phyloP scores from a whole-genome alignment of 1,140 invertebrate species.

The Heliconius congener region DNA sequence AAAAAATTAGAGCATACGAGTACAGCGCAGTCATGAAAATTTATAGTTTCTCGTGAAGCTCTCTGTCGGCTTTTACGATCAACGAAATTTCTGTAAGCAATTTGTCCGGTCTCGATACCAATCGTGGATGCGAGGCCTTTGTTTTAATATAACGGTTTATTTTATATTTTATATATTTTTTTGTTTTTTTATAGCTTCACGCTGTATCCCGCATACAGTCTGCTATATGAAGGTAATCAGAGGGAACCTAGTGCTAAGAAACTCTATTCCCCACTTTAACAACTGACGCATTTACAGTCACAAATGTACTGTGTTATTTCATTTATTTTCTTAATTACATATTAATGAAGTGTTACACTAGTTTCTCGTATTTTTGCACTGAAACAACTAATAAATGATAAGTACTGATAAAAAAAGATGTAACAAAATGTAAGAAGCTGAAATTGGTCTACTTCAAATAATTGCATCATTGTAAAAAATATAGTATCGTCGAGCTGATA shows the following conservation, averaged over 20 bases:
- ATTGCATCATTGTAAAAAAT: too few relatives aligned
- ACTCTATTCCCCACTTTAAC: not conserved
- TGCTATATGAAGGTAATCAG: too few relatives aligned
- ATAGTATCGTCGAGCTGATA: too few relatives aligned
- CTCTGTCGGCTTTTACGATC: slow-evolving; percentile 50
- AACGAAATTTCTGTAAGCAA: slow-evolving; percentile 60
- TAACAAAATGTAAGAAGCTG: too few relatives aligned
- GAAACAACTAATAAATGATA: too few relatives aligned
- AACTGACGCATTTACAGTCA: too few relatives aligned
- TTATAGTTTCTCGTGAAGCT: slow-evolving; percentile 65
- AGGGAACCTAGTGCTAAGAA: not conserved
- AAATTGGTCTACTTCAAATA: too few relatives aligned
- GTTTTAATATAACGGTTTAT: slow-evolving; percentile 20
- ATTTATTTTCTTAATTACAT: too few relatives aligned
- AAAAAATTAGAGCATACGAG: slow-evolving; percentile 69
- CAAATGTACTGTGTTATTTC: too few relatives aligned
- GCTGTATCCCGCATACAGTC: not conserved
- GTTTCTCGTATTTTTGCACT: too few relatives aligned
- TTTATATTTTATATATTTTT: not conserved
- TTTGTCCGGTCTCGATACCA: slow-evolving; percentile 51
- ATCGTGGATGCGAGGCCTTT: slow-evolving; percentile 26
- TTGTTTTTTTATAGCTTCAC: not conserved
- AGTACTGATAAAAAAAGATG: too few relatives aligned
- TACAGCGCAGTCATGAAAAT: slow-evolving; percentile 66
- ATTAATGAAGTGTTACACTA: too few relatives aligned